phyloP scores from a whole-genome alignment of 2,888 invertebrate species.

The Syrista parreyssii region DNA sequence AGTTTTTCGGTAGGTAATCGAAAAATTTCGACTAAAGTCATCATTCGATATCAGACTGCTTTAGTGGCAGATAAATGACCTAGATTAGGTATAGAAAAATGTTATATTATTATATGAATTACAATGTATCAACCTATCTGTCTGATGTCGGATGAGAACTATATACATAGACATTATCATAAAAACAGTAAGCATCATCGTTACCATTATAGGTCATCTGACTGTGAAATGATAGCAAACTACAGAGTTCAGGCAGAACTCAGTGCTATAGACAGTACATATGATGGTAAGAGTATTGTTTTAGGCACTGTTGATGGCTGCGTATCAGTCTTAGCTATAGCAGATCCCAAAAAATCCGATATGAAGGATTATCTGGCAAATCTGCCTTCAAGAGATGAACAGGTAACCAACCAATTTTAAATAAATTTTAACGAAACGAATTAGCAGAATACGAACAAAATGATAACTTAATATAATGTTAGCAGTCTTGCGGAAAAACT shows the following conservation, averaged over 20 bases:
- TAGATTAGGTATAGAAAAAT: not conserved
- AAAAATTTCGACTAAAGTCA: not conserved
- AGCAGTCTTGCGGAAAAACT: not conserved
- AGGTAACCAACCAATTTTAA: slow-evolving; percentile 62
- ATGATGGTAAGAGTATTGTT: slow-evolving; percentile 84
- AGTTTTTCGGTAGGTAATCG: slow-evolving; percentile 79
- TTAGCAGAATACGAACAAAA: not conserved
- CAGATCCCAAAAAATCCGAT: slow-evolving; percentile 76
- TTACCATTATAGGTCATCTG: slow-evolving; percentile 75
- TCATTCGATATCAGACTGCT: not conserved
- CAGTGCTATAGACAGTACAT: slow-evolving; percentile 86
- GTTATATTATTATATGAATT: not conserved
- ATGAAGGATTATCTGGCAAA: slow-evolving; percentile 74
- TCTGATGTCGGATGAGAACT: not conserved
- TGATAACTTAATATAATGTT: not conserved
- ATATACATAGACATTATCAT: not conserved
- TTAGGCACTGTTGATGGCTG: slow-evolving; percentile 95
- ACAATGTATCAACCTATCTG: not conserved
- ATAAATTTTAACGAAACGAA: not conserved
- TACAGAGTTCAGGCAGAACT: slow-evolving; percentile 91
- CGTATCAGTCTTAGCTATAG: slow-evolving; percentile 87
- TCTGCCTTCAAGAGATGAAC: slow-evolving; percentile 79
- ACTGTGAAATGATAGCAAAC: slow-evolving; percentile 93
- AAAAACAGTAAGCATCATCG: not conserved
- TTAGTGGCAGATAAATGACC: not conserved